Evolutionary conservation across 1,140 invertebrate genomes (phyloP).

Genomic region (Glossosoma conforme): DNA sequence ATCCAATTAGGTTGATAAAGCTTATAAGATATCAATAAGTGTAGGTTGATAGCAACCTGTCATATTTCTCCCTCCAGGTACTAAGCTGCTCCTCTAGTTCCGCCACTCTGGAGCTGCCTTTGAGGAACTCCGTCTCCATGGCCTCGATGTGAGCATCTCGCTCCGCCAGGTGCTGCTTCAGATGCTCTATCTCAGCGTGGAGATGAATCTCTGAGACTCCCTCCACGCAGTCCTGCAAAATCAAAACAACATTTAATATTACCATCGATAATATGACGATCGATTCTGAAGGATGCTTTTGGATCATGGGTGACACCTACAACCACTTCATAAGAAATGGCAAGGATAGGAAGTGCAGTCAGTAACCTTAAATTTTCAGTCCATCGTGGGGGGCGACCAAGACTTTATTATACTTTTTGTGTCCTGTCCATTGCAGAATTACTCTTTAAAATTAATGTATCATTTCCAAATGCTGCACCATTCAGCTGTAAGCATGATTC

Average conservation of each 20-base stretch:
- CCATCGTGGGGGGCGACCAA: too few relatives aligned
- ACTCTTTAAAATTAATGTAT: too few relatives aligned
- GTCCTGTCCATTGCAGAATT: too few relatives aligned
- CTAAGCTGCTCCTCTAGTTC: constrained; percentile 79
- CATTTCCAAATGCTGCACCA: too few relatives aligned
- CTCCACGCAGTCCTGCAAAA: constrained; percentile 41
- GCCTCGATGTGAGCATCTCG: constrained; percentile 77
- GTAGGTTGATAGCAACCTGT: constrained; percentile 51
- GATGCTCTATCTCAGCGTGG: constrained; percentile 81
- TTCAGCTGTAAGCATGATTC: too few relatives aligned
- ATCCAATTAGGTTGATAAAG: too few relatives aligned
- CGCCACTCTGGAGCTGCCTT: constrained; percentile 69
- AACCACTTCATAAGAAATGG: too few relatives aligned
- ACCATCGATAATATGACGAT: background rate
- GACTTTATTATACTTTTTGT: too few relatives aligned
- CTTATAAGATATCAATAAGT: background rate
- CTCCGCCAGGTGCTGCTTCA: constrained; percentile 74
- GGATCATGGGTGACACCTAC: too few relatives aligned
- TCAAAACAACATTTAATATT: background rate
- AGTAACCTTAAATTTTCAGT: too few relatives aligned
- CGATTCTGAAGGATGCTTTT: too few relatives aligned
- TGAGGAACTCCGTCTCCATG: constrained; percentile 80
- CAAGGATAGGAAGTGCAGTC: too few relatives aligned
- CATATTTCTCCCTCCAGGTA: constrained; percentile 89
- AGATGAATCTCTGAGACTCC: constrained; percentile 60